Evolutionary conservation across 2,113 vertebrate species (phyloP).

Genomic region (Hippocampus mohnikei): DNA sequence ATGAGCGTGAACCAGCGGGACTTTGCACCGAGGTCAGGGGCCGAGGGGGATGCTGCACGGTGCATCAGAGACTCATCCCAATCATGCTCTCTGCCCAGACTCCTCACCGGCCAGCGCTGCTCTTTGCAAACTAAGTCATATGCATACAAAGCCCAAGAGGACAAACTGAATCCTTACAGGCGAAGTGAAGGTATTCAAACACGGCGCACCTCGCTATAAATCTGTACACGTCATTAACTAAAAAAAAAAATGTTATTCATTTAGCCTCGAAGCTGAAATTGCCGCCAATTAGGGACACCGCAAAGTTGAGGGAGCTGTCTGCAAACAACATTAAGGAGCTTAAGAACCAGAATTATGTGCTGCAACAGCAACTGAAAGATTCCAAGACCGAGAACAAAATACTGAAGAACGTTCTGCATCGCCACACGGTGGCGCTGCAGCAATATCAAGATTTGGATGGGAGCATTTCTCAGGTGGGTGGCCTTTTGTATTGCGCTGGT

Average conservation of each 20-base stretch:
- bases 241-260: not conserved
- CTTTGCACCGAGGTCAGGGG: not conserved
- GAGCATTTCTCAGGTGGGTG: conserved; percentile 7
- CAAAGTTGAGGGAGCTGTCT: not conserved
- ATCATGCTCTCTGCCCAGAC: conserved; percentile 1
- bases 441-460: conserved; percentile 1
- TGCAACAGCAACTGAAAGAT: conserved; percentile 6
- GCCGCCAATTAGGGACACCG: conserved; percentile 1
- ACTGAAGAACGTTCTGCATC: conserved; percentile 8
- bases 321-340: conserved; percentile 2
- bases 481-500: not conserved
- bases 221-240: not conserved
- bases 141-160: not conserved
- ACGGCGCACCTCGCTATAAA: not conserved
- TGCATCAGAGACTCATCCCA: not conserved
- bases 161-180: conserved; percentile 9
- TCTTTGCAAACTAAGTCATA: not conserved
- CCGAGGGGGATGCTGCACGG: not conserved
- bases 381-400: conserved; percentile 7
- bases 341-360: conserved; percentile 3
- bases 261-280: conserved; percentile 4
- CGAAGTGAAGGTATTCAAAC: conserved; percentile 4
- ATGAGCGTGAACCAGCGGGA: conserved; percentile 3
- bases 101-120: not conserved
- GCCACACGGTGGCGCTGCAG: conserved; percentile 8